Conservation (phyloP, 2,888 invertebrate genomes). For the Ceriagrion tenellum region DNA sequence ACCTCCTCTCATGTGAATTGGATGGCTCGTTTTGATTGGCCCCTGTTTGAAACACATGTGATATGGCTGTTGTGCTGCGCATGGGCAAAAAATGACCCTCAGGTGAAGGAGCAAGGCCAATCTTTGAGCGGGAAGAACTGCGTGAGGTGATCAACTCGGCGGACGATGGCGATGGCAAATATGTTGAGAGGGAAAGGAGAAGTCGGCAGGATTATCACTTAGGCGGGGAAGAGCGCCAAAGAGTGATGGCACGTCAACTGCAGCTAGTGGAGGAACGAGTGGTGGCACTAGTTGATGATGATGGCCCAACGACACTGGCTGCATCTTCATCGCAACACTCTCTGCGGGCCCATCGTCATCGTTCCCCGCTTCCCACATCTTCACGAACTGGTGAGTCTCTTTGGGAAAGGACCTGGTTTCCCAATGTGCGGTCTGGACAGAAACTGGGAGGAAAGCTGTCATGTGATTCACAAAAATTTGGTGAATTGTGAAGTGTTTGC, state of each 20-base stretch:
- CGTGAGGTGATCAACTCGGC: conserved; percentile 54
- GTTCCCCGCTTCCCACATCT: conserved; percentile 45
- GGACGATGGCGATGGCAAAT: conserved; percentile 10
- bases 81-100: conserved; percentile 38
- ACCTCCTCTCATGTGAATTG: neutral
- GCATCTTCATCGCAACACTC: neutral
- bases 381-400: conserved; percentile 52
- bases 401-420: neutral
- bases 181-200: conserved; percentile 50
- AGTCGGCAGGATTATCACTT: conserved; percentile 19
- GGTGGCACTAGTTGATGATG: conserved; percentile 69
- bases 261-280: conserved; percentile 69
- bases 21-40: conserved; percentile 35
- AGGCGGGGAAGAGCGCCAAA: conserved; percentile 20
- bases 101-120: conserved; percentile 72
- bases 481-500: neutral
- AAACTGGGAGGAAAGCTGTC: neutral
- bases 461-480: neutral
- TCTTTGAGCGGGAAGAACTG: conserved; percentile 72
- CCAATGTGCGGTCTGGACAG: neutral
- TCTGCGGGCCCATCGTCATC: conserved; percentile 30
- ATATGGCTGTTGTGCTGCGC: conserved; percentile 45
- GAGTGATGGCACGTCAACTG: conserved; percentile 27
- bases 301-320: conserved; percentile 46
- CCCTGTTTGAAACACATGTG: neutral